These are phyloP conservation scores for Hypercompe scribonia DNA, from an alignment of 2,888 invertebrate species.

Conservation along the genomic window DNA sequence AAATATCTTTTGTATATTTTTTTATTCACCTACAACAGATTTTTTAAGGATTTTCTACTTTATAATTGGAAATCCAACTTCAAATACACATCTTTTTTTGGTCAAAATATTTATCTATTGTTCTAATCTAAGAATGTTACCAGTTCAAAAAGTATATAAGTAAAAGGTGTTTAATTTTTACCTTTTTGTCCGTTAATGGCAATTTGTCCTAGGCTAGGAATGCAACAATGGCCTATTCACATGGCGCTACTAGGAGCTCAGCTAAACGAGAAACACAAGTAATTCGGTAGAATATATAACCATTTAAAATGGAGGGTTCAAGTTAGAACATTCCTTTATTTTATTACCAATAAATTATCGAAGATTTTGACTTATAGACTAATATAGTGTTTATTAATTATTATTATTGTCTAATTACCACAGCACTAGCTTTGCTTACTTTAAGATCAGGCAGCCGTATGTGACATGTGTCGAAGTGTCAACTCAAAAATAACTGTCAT, in stretches of 20 bases:
- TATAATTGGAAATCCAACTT: neutral
- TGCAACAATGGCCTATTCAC: conserved; percentile 36
- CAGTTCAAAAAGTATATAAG: neutral
- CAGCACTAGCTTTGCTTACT: no score
- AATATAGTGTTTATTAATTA: no score
- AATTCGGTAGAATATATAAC: conserved; percentile 3
- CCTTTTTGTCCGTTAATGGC: conserved; percentile 17
- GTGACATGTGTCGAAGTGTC: no score
- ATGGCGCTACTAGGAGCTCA: conserved; percentile 14
- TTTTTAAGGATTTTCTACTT: no score
- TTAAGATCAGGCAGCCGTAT: no score
- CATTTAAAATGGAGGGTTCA: neutral
- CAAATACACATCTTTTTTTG: neutral
- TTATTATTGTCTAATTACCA: no score
- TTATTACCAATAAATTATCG: no score
- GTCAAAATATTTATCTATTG: neutral
- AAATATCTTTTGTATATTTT: no score
- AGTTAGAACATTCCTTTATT: neutral
- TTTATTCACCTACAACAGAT: no score
- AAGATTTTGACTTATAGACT: no score
- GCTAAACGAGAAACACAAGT: conserved; percentile 23
- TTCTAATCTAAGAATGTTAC: neutral
- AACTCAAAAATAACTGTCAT: no score
- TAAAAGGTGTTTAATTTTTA: conserved; percentile 7
- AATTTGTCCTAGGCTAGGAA: conserved; percentile 24